Conservation (phyloP, 2,797 vertebrate genomes). For the Eutrigla gurnardus region DNA sequence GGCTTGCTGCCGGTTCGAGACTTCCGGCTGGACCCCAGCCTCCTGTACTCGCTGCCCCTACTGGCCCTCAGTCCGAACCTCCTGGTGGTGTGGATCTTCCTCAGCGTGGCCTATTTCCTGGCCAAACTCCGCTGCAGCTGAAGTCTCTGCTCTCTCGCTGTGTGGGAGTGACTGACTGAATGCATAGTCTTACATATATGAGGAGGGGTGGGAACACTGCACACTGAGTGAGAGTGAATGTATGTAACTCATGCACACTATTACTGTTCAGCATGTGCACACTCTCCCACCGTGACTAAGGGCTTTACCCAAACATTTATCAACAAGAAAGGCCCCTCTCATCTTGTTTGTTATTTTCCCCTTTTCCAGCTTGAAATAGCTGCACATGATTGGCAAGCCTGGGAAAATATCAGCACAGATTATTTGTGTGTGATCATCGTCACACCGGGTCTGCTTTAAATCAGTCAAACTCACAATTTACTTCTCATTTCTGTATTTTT, state of each 20-base stretch:
- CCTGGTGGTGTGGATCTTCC: slow-evolving; percentile 98
- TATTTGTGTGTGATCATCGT: background rate
- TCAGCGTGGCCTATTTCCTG: slow-evolving; percentile 96
- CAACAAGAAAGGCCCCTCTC: background rate
- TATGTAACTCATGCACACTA: slow-evolving; percentile 24
- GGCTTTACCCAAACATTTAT: slow-evolving; percentile 34
- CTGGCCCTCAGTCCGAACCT: slow-evolving; percentile 98
- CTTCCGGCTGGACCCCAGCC: slow-evolving; percentile 96
- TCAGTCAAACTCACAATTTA: background rate
- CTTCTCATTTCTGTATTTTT: background rate
- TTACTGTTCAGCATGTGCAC: background rate
- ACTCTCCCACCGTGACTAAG: slow-evolving; percentile 34
- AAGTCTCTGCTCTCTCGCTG: slow-evolving; percentile 48
- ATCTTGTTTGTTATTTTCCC: background rate
- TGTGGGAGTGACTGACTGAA: background rate
- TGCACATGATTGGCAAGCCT: background rate
- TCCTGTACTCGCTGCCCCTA: slow-evolving; percentile 97
- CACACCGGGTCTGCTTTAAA: background rate
- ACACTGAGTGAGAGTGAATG: slow-evolving; percentile 46
- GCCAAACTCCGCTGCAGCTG: slow-evolving; percentile 97
- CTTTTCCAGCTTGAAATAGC: background rate
- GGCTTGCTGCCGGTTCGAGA: slow-evolving; percentile 97
- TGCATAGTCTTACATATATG: background rate
- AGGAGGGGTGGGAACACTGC: slow-evolving; percentile 12
- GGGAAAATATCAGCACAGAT: background rate